Evolutionary conservation across 2,113 vertebrate species (phyloP), one percentile per base, ranked within the genome.

Genomic region (Symphodus melops): DNA sequence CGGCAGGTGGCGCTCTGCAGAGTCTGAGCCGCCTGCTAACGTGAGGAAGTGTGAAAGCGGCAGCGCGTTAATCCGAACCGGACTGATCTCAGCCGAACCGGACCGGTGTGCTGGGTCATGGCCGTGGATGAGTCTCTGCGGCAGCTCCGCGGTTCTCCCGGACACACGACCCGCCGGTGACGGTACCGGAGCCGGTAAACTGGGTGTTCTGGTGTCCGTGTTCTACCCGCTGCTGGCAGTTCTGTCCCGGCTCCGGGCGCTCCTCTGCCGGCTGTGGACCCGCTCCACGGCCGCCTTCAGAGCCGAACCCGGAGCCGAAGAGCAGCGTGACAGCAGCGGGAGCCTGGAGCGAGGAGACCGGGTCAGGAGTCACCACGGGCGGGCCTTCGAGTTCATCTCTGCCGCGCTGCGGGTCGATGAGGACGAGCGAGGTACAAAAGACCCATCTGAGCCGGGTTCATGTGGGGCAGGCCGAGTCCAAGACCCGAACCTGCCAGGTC

Each of bases 381-480:
- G 95, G 90, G 96, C 96, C 80, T 96, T 97, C 74, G 95, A 96
- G 83, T 96, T 92, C 91, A 96, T 97, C 90, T 96, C 96, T 5
- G 63, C 94, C 57, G 96, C 96, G 3, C 90, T 97, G 81, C 93
- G 95, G 79, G 95, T 97, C 78, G 96, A 97, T 37, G 96, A 97
- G 77, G 95, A 97, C 52, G 95, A 97, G 68, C 90, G 89, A 92
- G 96, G 96, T 96, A 44, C 48, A 8, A 3, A 12, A 42, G 20
- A 1, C 19, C 64, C 64, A 1, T 33, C 1, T 9, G 16, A n/a
- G n/a, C n/a, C n/a, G n/a, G n/a, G n/a, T n/a, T n/a, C n/a, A n/a
- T n/a, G n/a, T n/a, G n/a, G n/a, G n/a, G n/a, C n/a, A n/a, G n/a
- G n/a, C n/a, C n/a, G n/a, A n/a, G n/a, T n/a, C n/a, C n/a, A n/a